Conservation (phyloP, 2,797 vertebrate species). For the Jordanella pulchra region DNA sequence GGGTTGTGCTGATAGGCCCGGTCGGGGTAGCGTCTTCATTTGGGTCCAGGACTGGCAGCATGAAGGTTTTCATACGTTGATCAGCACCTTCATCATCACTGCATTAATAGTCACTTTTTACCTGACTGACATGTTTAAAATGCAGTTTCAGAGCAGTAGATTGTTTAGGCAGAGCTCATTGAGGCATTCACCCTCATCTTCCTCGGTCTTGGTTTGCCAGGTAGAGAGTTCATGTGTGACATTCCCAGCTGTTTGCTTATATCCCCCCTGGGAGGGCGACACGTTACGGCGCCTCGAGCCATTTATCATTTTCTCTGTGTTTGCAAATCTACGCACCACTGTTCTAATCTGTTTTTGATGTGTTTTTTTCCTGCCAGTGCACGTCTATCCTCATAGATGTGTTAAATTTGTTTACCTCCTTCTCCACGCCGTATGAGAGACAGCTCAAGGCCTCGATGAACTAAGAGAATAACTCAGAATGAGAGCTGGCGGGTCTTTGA, state of each 20-base stretch:
- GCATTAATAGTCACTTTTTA: slow-evolving; percentile 13
- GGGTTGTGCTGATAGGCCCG: slow-evolving; percentile 52
- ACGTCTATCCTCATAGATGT: slow-evolving; percentile 55
- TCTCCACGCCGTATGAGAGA: slow-evolving; percentile 28
- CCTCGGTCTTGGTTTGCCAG: slow-evolving; percentile 49
- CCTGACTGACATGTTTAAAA: slow-evolving; percentile 17
- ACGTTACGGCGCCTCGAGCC: slow-evolving; percentile 6
- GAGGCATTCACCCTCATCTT: slow-evolving; percentile 58
- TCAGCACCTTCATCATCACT: background rate
- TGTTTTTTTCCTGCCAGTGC: slow-evolving; percentile 35
- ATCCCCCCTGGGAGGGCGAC: slow-evolving; percentile 41
- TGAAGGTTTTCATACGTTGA: slow-evolving; percentile 2
- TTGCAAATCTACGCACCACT: slow-evolving; percentile 24
- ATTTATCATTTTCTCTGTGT: slow-evolving; percentile 40
- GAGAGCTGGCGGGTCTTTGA: slow-evolving; percentile 61
- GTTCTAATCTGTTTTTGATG: slow-evolving; percentile 54
- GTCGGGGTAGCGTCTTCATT: slow-evolving; percentile 59
- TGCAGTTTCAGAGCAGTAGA: slow-evolving; percentile 19
- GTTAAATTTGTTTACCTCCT: slow-evolving; percentile 59
- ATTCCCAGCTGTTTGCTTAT: slow-evolving; percentile 68
- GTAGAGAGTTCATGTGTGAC: slow-evolving; percentile 53
- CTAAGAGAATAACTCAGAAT: slow-evolving; percentile 39
- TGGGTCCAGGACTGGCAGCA: slow-evolving; percentile 20
- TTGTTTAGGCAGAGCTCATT: slow-evolving; percentile 49
- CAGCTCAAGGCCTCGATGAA: slow-evolving; percentile 33